Percentiles rank a stretch among this genome's conserved stretches.
Evolutionary conservation across 2,888 invertebrate species (phyloP).

Genomic region (Melieria picta): DNA sequence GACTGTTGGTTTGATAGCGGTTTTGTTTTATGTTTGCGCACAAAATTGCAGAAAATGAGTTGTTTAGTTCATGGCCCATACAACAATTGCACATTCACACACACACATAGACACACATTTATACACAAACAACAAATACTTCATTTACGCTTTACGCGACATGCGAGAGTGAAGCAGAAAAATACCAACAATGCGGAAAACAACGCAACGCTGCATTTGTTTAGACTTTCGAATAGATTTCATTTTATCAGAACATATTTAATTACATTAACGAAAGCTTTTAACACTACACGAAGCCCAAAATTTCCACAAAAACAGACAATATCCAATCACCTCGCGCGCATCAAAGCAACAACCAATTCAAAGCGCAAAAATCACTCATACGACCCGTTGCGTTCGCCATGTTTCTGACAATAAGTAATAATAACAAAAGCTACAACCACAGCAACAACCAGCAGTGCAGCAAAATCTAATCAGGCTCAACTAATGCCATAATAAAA

Average conservation of each 20-base stretch:
- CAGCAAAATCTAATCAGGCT: slow-evolving; percentile 33
- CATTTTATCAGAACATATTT: background rate
- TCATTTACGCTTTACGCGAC: no score
- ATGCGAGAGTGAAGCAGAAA: no score
- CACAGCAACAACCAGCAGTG: background rate
- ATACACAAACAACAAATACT: background rate
- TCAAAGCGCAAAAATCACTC: slow-evolving; percentile 35
- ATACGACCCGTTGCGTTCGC: slow-evolving; percentile 37
- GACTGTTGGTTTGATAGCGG: no score
- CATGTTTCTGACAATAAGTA: slow-evolving; percentile 11
- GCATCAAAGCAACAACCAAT: slow-evolving; percentile 7
- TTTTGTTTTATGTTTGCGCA: no score
- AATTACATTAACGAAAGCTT: background rate
- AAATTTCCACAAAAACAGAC: no score
- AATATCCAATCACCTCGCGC: background rate
- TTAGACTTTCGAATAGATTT: no score
- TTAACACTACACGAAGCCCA: no score
- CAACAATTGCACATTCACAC: slow-evolving; percentile 18
- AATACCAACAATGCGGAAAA: no score
- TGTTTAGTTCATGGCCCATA: background rate
- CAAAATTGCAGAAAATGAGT: no score
- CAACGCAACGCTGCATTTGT: no score
- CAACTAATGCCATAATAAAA: slow-evolving; percentile 30
- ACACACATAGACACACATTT: background rate
- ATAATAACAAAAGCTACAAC: background rate